phyloP scores from a whole-genome alignment of 2,888 invertebrate genomes.

The Ditula angustiorana region DNA sequence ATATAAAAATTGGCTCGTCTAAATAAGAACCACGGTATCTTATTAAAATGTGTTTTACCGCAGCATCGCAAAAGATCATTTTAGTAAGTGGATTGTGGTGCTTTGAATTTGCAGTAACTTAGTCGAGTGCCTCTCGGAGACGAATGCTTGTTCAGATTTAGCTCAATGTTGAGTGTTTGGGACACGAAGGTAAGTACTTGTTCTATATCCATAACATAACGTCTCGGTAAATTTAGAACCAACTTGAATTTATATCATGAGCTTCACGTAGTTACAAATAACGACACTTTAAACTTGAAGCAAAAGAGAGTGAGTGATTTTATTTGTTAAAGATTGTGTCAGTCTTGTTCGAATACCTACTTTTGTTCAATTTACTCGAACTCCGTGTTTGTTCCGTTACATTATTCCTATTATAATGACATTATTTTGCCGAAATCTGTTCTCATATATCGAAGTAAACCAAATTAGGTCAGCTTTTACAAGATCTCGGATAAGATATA shows the following conservation, averaged over 20 bases:
- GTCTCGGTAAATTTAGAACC: slow-evolving; percentile 14
- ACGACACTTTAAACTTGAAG: neutral
- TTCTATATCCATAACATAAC: neutral
- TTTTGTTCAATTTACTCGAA: neutral
- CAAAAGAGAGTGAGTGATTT: neutral
- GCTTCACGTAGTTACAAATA: neutral
- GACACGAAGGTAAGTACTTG: slow-evolving; percentile 12
- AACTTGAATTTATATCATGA: neutral
- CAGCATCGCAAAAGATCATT: slow-evolving; percentile 1
- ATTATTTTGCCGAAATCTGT: neutral
- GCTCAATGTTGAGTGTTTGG: slow-evolving; percentile 16
- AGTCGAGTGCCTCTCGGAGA: slow-evolving; percentile 10
- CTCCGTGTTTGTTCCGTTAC: neutral
- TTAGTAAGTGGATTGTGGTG: neutral
- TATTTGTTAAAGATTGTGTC: neutral
- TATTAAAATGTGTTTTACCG: neutral
- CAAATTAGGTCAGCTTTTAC: slow-evolving; percentile 23
- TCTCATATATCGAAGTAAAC: slow-evolving; percentile 6
- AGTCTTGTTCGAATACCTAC: no score
- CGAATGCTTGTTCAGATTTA: slow-evolving; percentile 12
- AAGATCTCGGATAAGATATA: neutral
- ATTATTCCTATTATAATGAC: neutral
- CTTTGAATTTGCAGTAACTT: slow-evolving; percentile 13
- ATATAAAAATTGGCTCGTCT: neutral
- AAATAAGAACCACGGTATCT: neutral